Conservation (phyloP, 2,888 invertebrate genomes). For the Chloroclysta siterata region DNA sequence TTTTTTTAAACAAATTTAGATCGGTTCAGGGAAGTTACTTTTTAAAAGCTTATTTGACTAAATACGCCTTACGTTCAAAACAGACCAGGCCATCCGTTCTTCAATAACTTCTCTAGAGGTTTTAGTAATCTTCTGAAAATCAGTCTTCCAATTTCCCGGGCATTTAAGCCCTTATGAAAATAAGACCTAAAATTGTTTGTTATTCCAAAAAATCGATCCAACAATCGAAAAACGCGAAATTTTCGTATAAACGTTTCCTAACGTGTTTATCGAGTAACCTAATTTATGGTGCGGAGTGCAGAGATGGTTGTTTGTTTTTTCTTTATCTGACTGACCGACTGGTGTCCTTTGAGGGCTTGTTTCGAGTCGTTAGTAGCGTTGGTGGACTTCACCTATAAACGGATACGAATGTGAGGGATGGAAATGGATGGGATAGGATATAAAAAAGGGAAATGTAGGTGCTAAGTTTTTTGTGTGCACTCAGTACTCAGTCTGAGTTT, state of each 20-base stretch:
- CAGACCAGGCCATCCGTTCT: not conserved
- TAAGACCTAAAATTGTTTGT: not conserved
- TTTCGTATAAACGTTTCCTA: slow-evolving; percentile 12
- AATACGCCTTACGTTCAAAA: not conserved
- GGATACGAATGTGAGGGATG: slow-evolving; percentile 36
- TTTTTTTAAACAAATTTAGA: not conserved
- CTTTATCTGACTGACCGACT: slow-evolving; percentile 76
- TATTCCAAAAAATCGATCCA: slow-evolving; percentile 1
- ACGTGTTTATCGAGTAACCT: slow-evolving; percentile 11
- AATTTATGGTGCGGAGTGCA: slow-evolving; percentile 38
- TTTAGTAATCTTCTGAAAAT: not conserved
- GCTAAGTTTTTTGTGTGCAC: no score
- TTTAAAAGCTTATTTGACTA: not conserved
- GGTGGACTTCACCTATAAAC: slow-evolving; percentile 66
- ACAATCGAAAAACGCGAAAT: slow-evolving; percentile 23
- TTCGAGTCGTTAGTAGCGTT: slow-evolving; percentile 82
- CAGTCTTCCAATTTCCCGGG: not conserved
- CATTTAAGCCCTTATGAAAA: not conserved
- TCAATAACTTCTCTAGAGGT: not conserved
- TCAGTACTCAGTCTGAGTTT: no score
- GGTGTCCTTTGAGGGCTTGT: slow-evolving; percentile 66
- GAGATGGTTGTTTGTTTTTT: slow-evolving; percentile 65
- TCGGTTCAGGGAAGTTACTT: no score
- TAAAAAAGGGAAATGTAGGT: not conserved
- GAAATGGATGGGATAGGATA: slow-evolving; percentile 9